Conservation (phyloP, 2,797 vertebrate species). For the Hybognathus amarus region DNA sequence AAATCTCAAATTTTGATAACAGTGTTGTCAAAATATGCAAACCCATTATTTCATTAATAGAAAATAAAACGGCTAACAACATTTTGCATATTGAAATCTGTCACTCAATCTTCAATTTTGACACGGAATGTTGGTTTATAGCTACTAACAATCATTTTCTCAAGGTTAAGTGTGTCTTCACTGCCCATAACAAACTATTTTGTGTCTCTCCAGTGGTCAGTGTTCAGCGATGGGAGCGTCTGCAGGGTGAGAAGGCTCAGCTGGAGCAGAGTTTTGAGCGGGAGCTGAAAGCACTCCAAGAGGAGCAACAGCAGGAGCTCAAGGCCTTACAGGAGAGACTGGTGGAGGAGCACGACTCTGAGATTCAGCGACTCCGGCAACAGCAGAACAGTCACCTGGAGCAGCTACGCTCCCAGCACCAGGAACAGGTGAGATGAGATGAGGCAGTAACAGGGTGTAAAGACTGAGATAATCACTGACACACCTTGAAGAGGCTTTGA, state of each 20-base stretch:
- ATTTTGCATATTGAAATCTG: background rate
- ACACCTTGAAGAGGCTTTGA: background rate
- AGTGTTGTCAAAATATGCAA: background rate
- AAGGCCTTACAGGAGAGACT: slow-evolving; percentile 83
- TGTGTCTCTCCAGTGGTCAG: slow-evolving; percentile 79
- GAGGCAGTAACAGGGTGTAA: background rate
- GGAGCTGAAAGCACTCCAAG: slow-evolving; percentile 80
- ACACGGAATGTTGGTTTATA: background rate
- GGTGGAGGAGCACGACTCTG: slow-evolving; percentile 73
- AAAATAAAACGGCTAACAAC: background rate
- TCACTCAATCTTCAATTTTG: background rate
- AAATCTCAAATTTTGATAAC: background rate
- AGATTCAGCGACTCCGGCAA: slow-evolving; percentile 76
- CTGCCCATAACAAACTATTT: background rate
- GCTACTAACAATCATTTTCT: background rate
- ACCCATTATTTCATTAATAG: background rate
- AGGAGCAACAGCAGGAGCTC: slow-evolving; percentile 85
- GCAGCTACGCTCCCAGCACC: slow-evolving; percentile 77
- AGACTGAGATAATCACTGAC: background rate
- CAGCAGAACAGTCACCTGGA: slow-evolving; percentile 80
- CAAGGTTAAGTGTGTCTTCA: background rate
- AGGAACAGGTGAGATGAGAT: slow-evolving; percentile 84
- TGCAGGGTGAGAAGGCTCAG: slow-evolving; percentile 90
- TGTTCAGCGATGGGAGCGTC: slow-evolving; percentile 84
- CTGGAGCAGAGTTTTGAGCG: slow-evolving; percentile 85